A percentile compares a stretch with the other conserved stretches of the same genome.
Evolutionary conservation across 2,797 vertebrate species (phyloP).

Genomic region (Helostoma temminkii): DNA sequence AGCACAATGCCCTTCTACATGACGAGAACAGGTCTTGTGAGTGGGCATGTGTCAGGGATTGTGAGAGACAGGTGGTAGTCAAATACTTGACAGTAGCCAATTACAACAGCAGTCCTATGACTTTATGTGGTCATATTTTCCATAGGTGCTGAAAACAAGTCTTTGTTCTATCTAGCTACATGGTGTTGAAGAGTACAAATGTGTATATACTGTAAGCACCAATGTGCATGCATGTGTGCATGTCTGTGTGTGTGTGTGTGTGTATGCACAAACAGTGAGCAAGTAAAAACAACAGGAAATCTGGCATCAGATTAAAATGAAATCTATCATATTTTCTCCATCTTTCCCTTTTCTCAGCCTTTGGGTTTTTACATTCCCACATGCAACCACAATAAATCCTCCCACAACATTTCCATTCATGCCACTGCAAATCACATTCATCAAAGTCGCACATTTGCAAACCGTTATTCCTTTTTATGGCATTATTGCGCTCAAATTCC

Average conservation of each 20-base stretch:
- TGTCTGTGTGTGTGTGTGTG: background rate
- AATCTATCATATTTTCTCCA: conserved; percentile 42
- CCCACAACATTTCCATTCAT: conserved; percentile 67
- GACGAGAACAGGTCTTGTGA: conserved; percentile 32
- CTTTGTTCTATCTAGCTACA: conserved; percentile 25
- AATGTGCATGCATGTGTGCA: background rate
- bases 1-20: conserved; percentile 8
- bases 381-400: conserved; percentile 59
- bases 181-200: conserved; percentile 14
- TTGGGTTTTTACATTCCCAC: conserved; percentile 41
- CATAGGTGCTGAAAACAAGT: conserved; percentile 60
- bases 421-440: conserved; percentile 45
- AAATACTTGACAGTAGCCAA: conserved; percentile 80
- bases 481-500: conserved; percentile 59
- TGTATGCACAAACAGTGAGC: conserved; percentile 7
- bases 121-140: conserved; percentile 65
- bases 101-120: conserved; percentile 65
- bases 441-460: conserved; percentile 52
- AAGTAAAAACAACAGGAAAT: conserved; percentile 57
- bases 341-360: conserved; percentile 8
- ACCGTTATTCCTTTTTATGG: conserved; percentile 38
- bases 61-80: conserved; percentile 66
- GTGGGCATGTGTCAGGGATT: conserved; percentile 16
- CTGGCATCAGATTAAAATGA: conserved; percentile 50
- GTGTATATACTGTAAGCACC: background rate